Conservation (phyloP, 1,140 invertebrate species). For the Ladona fulva region DNA sequence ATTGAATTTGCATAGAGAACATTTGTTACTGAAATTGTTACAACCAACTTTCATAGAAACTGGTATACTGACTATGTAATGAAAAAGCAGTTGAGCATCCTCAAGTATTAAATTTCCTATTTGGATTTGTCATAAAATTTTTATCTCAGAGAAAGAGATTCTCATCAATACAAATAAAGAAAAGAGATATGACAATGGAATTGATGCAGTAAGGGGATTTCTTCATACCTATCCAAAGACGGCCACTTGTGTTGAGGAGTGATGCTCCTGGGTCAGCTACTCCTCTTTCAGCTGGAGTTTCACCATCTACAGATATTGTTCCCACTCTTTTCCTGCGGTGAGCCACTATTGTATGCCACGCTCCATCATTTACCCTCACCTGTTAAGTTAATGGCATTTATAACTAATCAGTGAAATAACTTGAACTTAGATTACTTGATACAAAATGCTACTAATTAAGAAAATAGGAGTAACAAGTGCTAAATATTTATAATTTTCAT, state of each 20-base stretch:
- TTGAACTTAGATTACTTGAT: slow-evolving; percentile 18
- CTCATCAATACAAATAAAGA: too few relatives aligned
- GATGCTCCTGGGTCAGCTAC: slow-evolving; percentile 53
- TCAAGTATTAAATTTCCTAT: too few relatives aligned
- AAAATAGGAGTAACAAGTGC: not conserved
- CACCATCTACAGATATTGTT: slow-evolving; percentile 55
- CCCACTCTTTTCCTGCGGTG: slow-evolving; percentile 56
- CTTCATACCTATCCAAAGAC: slow-evolving; percentile 60
- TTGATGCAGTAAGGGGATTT: not conserved
- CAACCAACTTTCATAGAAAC: too few relatives aligned
- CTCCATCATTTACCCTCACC: slow-evolving; percentile 57
- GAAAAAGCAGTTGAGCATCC: too few relatives aligned
- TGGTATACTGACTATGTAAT: too few relatives aligned
- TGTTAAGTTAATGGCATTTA: slow-evolving; percentile 23
- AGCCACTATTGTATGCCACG: slow-evolving; percentile 61
- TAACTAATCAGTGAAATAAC: not conserved
- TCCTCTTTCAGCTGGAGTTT: slow-evolving; percentile 47
- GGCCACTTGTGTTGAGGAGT: slow-evolving; percentile 61
- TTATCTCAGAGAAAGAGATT: too few relatives aligned
- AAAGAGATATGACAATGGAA: not conserved
- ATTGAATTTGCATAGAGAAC: too few relatives aligned
- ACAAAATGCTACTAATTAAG: not conserved
- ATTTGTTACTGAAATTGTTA: too few relatives aligned
- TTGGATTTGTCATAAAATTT: too few relatives aligned
- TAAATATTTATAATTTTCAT: not conserved